A percentile compares a stretch with the other conserved stretches of the same genome.
phyloP scores from a whole-genome alignment of 2,113 vertebrate species.

The Menidia beryllina region DNA sequence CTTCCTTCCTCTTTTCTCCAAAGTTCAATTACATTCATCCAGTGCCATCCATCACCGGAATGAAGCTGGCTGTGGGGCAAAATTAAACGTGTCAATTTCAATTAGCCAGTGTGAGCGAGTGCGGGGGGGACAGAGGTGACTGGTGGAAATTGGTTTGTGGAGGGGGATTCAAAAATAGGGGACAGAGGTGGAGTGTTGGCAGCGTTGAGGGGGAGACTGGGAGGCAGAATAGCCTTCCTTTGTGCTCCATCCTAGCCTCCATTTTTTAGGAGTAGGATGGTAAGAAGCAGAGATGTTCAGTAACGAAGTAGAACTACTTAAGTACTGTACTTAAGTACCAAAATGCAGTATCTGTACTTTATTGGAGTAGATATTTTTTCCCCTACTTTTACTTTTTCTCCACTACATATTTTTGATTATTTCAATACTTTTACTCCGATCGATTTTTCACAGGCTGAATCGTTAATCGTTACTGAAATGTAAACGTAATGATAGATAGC shows the following conservation, averaged over 20 bases:
- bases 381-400: no score
- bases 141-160: conserved; percentile 65
- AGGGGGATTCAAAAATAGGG: conserved; percentile 40
- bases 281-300: no score
- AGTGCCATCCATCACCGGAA: conserved; percentile 83
- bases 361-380: not conserved
- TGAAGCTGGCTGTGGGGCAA: conserved; percentile 78
- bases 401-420: no score
- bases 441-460: no score
- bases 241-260: no score
- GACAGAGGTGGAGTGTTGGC: not conserved
- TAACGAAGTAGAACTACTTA: no score
- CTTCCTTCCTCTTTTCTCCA: conserved; percentile 81
- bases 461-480: no score
- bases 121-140: conserved; percentile 63
- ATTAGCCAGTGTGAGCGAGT: conserved; percentile 69
- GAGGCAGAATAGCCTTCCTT: not conserved
- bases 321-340: no score
- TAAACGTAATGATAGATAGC: no score
- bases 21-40: conserved; percentile 84
- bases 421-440: no score
- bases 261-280: no score
- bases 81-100: conserved; percentile 86
- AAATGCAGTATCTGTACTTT: not conserved
- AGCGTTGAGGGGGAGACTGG: not conserved